Conservation (phyloP, 2,113 vertebrate genomes). For the Anguilla rostrata region DNA sequence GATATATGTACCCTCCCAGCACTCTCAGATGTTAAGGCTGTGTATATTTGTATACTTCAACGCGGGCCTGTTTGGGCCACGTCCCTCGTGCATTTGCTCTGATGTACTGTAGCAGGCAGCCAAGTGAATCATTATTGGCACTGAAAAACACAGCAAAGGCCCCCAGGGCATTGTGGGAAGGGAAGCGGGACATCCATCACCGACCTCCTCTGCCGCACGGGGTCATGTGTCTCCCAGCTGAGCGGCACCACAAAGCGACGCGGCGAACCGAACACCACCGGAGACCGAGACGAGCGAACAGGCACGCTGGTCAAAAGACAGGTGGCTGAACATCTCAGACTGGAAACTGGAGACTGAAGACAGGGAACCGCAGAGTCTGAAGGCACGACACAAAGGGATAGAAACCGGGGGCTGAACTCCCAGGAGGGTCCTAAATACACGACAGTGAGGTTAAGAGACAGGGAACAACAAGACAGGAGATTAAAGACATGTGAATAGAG, state of each 20-base stretch:
- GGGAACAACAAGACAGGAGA: too few relatives aligned
- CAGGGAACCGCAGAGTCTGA: not conserved
- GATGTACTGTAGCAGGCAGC: not conserved
- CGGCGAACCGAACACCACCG: not conserved
- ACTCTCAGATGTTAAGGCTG: not conserved
- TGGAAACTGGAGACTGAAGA: not conserved
- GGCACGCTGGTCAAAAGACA: not conserved
- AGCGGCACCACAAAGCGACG: not conserved
- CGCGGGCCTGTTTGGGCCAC: not conserved
- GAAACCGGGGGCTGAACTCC: too few relatives aligned
- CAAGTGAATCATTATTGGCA: not conserved
- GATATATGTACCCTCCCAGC: not conserved
- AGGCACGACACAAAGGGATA: not conserved
- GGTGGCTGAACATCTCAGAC: not conserved
- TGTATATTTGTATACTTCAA: not conserved
- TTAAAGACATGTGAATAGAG: not conserved
- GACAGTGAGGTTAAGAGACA: too few relatives aligned
- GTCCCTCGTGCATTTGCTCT: not conserved
- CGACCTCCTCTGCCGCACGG: not conserved
- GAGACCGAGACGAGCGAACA: not conserved
- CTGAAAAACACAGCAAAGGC: not conserved
- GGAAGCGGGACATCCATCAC: not conserved
- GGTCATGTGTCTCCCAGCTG: not conserved
- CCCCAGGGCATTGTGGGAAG: conserved; percentile 3
- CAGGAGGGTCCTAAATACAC: too few relatives aligned